Percentiles rank a stretch among this genome's conserved stretches.
These are phyloP conservation scores for Pachyseris speciosa DNA, from an alignment of 64 coral and sea anemone genomes.

Conservation along the genomic window DNA sequence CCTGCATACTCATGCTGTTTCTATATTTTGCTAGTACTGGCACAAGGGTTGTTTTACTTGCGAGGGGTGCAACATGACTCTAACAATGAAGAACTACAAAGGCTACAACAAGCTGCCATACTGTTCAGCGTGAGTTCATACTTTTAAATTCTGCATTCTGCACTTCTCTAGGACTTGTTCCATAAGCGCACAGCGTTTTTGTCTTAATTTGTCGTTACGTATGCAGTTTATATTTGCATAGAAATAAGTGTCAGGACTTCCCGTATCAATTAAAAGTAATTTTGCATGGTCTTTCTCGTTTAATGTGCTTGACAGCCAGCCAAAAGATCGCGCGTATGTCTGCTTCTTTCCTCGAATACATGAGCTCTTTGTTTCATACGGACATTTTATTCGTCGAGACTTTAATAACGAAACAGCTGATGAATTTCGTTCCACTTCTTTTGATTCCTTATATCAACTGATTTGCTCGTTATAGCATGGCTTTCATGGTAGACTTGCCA, in stretches of 20 bases:
- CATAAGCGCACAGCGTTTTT: neutral
- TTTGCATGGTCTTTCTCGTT: neutral
- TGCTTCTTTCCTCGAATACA: neutral
- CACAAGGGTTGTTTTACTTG: slow-evolving; percentile 95
- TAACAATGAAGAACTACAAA: slow-evolving; percentile 99
- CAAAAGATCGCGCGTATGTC: neutral
- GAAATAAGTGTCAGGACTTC: neutral
- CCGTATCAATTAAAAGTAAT: neutral
- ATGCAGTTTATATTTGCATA: slow-evolving; percentile 36
- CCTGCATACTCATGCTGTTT: neutral
- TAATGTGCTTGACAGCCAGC: neutral
- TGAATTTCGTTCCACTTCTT: neutral
- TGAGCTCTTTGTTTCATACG: neutral
- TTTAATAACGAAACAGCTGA: neutral
- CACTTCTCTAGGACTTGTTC: neutral
- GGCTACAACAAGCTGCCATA: slow-evolving; percentile 91
- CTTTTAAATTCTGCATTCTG: neutral
- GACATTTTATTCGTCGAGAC: neutral
- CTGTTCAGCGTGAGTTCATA: slow-evolving; percentile 84
- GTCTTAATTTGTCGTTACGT: neutral
- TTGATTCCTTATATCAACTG: neutral
- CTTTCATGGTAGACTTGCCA: no score
- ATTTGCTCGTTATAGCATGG: no score
- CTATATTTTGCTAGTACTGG: slow-evolving; percentile 73
- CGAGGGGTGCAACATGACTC: slow-evolving; percentile 82